Conservation (phyloP, 1,140 invertebrate genomes). For the Radopholus similis region DNA sequence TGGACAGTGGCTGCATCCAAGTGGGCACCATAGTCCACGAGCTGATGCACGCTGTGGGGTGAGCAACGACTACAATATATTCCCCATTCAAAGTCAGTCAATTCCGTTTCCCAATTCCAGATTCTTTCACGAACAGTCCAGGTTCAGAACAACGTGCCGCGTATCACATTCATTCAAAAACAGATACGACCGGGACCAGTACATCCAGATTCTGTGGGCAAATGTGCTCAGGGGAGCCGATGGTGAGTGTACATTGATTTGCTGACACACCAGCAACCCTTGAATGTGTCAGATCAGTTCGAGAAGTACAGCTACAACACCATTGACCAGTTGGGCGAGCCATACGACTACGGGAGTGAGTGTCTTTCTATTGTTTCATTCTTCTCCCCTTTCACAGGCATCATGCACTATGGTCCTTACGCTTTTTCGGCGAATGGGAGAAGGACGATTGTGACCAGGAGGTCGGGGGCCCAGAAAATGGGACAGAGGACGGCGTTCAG, state of each 20-base stretch:
- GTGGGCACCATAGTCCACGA: slow-evolving; percentile 58
- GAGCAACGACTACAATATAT: no score
- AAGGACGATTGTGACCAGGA: slow-evolving; percentile 64
- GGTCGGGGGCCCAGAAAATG: slow-evolving; percentile 60
- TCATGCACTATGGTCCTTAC: slow-evolving; percentile 64
- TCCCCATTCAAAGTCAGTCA: no score
- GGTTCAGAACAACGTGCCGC: slow-evolving; percentile 29
- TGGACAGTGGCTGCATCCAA: slow-evolving; percentile 59
- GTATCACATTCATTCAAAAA: slow-evolving; percentile 11
- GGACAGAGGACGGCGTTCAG: slow-evolving; percentile 63
- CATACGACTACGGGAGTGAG: slow-evolving; percentile 62
- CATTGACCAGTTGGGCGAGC: slow-evolving; percentile 48
- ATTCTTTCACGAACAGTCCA: slow-evolving; percentile 60
- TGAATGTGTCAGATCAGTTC: slow-evolving; percentile 51
- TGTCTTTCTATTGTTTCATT: slow-evolving; percentile 3
- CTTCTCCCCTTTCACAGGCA: background rate
- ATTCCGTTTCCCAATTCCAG: background rate
- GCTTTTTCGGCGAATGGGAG: slow-evolving; percentile 64
- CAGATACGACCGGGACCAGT: slow-evolving; percentile 57
- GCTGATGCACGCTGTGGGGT: slow-evolving; percentile 58
- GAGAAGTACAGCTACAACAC: slow-evolving; percentile 59
- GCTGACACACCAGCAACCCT: background rate
- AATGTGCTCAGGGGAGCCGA: slow-evolving; percentile 58
- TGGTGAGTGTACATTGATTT: background rate
- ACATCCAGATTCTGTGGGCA: slow-evolving; percentile 57